phyloP scores from a whole-genome alignment of 2,888 invertebrate species.

The Ditula angustiorana region DNA sequence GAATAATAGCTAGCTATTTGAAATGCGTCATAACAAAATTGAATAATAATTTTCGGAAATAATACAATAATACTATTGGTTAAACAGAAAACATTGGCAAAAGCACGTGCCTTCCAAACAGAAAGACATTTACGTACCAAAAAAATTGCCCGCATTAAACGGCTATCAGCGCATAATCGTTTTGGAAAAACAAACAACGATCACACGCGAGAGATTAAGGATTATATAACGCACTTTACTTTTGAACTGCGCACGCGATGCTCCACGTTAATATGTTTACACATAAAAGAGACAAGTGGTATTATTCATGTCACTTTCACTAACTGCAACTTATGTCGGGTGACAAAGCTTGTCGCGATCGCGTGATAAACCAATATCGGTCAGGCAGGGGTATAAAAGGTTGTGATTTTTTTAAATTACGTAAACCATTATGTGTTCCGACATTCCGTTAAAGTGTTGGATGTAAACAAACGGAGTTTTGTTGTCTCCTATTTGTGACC shows the following conservation, averaged over 20 bases:
- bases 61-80: too few species aligned
- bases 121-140: too few species aligned
- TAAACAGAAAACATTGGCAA: too few species aligned
- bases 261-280: conserved; percentile 23
- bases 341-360: conserved; percentile 41
- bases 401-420: conserved; percentile 13
- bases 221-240: conserved; percentile 29
- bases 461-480: conserved; percentile 25
- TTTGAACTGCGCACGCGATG: conserved; percentile 35
- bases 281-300: conserved; percentile 33
- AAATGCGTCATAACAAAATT: not conserved
- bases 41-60: not conserved
- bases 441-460: conserved; percentile 31
- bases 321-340: conserved; percentile 30
- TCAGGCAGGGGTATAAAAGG: conserved; percentile 23
- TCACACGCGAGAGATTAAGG: conserved; percentile 26
- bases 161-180: conserved; percentile 18
- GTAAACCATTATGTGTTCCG: conserved; percentile 16
- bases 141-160: conserved; percentile 13
- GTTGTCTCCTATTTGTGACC: conserved; percentile 15
- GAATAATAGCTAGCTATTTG: not conserved
- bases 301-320: conserved; percentile 43
- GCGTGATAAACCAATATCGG: conserved; percentile 36
- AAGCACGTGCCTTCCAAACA: not conserved
- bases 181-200: conserved; percentile 35